A percentile compares a stretch with the other conserved stretches of the same genome.
These are phyloP conservation scores for Erebia ligea DNA, from an alignment of 2,888 invertebrate genomes.

Conservation along the genomic window DNA sequence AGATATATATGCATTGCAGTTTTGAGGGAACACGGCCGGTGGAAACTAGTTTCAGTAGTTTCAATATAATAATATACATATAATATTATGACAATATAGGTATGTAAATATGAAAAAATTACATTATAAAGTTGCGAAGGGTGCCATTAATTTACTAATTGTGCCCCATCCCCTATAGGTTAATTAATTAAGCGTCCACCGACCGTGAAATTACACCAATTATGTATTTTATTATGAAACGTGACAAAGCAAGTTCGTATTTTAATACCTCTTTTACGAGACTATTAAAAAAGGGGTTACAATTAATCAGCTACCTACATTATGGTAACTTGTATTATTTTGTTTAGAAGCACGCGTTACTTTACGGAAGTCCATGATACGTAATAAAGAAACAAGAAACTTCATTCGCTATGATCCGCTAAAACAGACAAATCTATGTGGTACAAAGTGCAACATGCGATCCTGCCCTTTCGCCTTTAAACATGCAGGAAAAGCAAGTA, in stretches of 20 bases:
- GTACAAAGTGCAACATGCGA: too few relatives aligned
- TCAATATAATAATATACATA: neutral
- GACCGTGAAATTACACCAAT: conserved; percentile 23
- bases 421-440: too few relatives aligned
- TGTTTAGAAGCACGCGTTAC: too few relatives aligned
- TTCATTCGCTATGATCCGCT: too few relatives aligned
- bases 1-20: too few relatives aligned
- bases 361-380: too few relatives aligned
- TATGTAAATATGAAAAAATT: neutral
- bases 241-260: conserved; percentile 18
- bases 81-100: neutral
- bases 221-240: conserved; percentile 24
- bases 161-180: conserved; percentile 25
- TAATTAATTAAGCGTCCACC: conserved; percentile 29
- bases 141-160: conserved; percentile 18
- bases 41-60: too few relatives aligned
- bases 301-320: neutral
- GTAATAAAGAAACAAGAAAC: too few relatives aligned
- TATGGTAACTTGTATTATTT: neutral
- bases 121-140: conserved; percentile 14
- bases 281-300: conserved; percentile 7
- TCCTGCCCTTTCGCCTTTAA: too few relatives aligned
- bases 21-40: too few relatives aligned
- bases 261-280: conserved; percentile 7
- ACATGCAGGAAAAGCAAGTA: too few relatives aligned